Evolutionary conservation across 2,797 vertebrate genomes (phyloP).

Genomic region (Sebastes glaucus): DNA sequence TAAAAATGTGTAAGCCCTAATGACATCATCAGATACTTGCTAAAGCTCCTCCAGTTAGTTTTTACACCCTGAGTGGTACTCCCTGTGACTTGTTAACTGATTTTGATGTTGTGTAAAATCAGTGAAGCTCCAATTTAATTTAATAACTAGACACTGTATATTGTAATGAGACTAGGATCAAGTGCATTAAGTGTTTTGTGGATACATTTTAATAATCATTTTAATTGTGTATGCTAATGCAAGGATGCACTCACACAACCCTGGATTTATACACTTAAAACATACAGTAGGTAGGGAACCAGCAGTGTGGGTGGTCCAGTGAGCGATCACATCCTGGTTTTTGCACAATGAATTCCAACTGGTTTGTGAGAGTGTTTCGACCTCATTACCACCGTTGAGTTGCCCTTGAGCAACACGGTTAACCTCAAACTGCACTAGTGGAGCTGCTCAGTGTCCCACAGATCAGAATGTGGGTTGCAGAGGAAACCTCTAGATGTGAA

Average conservation of each 20-base stretch:
- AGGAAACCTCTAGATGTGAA: neutral
- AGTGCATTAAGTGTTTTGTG: neutral
- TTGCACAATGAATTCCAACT: neutral
- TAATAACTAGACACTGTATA: neutral
- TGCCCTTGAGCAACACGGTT: neutral
- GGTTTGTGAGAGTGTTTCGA: neutral
- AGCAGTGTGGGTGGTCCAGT: neutral
- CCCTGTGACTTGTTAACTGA: neutral
- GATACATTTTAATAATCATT: neutral
- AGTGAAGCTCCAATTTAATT: neutral
- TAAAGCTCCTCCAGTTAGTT: neutral
- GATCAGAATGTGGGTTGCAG: neutral
- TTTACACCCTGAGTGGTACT: neutral
- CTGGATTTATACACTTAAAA: neutral
- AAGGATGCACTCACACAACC: neutral
- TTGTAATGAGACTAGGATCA: neutral
- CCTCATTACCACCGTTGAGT: neutral
- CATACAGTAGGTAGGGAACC: neutral
- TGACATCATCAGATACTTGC: neutral
- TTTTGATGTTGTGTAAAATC: neutral
- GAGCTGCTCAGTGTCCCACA: neutral
- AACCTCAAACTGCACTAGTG: neutral
- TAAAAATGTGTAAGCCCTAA: neutral
- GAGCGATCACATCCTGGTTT: neutral
- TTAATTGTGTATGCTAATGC: neutral